Evolutionary conservation across 2,797 vertebrate genomes (phyloP), one percentile per base, ranked within the genome.

Genomic region (Mus minutoides): DNA sequence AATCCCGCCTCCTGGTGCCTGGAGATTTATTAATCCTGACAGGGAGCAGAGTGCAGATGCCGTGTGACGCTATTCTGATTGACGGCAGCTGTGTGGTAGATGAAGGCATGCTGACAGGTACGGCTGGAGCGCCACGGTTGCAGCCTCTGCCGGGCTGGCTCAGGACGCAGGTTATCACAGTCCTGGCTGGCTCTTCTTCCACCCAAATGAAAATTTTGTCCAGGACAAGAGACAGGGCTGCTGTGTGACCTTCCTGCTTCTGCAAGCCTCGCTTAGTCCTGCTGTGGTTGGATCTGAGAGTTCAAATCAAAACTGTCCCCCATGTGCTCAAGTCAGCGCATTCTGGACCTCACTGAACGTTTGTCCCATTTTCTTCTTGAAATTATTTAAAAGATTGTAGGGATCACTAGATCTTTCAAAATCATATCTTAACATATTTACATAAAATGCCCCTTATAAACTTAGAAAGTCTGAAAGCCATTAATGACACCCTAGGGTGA

Each of bases 101-200:
- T 56, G 99, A 99, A 98, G 98, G 98, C 97, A 98, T 98, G 98
- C 97, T 99, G 92, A 99, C 99, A 97, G 99, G 99, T 99, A 97
- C 0, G 78, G 34, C 40, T 40, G 56, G 71, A 2, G 4, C 58
- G 34, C 88, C 88, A 14, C 0, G 14, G 40, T 29, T 40, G 9
- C 34, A 22, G 88, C 21, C 56, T 77, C 79, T 37, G 13, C 58
- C 8, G 52, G 71, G 13, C 26, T 34, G 76, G n/a, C 43, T 60
- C 0, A 34, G 40, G 22, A 49, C 94, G 79, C 19, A 2, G 0
- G 0, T 22, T 43, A 1, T 11, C 9, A 0, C 6, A 0, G 29
- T 78, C 40, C 31, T 37, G 3, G 7, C 49, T 76, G 86, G 26
- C 26, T 69, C 26, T 34, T 90, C 26, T 52, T 67, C 31, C 22